Conservation (phyloP, 2,797 vertebrate genomes). For the Neosilurus hyrtlii region DNA sequence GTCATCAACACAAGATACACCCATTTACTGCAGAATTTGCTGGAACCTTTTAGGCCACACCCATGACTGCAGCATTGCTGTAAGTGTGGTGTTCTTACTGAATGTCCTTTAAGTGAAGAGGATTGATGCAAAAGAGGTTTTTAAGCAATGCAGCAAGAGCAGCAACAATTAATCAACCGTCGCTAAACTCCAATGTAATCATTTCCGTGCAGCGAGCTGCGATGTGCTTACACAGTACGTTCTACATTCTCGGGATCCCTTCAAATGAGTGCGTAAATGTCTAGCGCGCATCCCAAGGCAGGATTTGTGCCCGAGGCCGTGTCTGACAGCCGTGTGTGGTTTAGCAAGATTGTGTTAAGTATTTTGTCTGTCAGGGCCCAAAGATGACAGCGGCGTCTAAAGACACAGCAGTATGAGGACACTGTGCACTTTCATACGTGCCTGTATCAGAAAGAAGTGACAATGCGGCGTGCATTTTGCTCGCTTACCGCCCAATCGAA, state of each 20-base stretch:
- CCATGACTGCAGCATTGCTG: background rate
- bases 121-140: background rate
- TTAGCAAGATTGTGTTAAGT: slow-evolving; percentile 20
- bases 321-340: slow-evolving; percentile 5
- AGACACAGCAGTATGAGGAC: background rate
- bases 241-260: background rate
- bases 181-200: background rate
- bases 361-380: background rate
- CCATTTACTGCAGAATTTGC: too few species aligned
- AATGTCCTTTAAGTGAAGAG: background rate
- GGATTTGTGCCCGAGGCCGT: slow-evolving; percentile 15
- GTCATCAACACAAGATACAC: too few species aligned
- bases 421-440: background rate
- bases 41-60: background rate
- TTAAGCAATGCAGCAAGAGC: slow-evolving; percentile 1
- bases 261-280: slow-evolving; percentile 7
- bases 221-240: background rate
- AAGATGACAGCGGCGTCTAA: slow-evolving; percentile 1
- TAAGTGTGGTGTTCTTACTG: background rate
- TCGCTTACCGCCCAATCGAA: slow-evolving; percentile 29
- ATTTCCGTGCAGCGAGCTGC: background rate
- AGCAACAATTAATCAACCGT: slow-evolving; percentile 5
- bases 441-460: background rate
- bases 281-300: slow-evolving; percentile 3
- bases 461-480: slow-evolving; percentile 36